A percentile compares a stretch with the other conserved stretches of the same genome.
phyloP scores from a whole-genome alignment of 1,140 invertebrate species.

The Batillaria attramentaria region DNA sequence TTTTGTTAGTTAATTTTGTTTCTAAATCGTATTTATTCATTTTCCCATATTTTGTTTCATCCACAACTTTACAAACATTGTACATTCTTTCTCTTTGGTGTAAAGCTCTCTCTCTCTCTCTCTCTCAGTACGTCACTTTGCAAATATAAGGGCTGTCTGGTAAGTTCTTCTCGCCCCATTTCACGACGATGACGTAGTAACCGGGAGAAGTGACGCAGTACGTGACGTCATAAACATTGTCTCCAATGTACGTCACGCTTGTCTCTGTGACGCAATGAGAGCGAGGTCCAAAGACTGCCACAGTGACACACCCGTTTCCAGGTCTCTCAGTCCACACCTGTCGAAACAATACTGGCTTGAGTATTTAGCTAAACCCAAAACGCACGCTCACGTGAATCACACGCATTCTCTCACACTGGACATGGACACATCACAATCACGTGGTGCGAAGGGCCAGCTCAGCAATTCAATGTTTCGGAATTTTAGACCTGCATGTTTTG shows the following conservation, averaged over 20 bases:
- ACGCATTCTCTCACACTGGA: no score
- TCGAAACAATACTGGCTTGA: conserved; percentile 7
- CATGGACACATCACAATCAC: no score
- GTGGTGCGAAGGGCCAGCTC: no score
- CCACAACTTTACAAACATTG: neutral
- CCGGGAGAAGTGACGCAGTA: conserved; percentile 63
- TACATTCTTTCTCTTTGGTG: neutral
- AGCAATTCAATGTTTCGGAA: no score
- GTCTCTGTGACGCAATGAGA: conserved; percentile 58
- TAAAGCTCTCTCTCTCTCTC: neutral
- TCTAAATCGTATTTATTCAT: neutral
- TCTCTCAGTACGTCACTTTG: conserved; percentile 32
- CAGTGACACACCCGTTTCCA: conserved; percentile 55
- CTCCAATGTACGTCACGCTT: conserved; percentile 59
- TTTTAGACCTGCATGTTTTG: no score
- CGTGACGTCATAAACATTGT: conserved; percentile 64
- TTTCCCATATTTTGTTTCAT: neutral
- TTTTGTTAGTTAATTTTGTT: neutral
- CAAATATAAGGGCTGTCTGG: conserved; percentile 61
- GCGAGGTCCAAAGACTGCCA: conserved; percentile 58
- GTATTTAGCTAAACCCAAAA: no score
- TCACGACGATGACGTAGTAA: conserved; percentile 65
- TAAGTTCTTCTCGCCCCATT: conserved; percentile 63
- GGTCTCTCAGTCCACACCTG: conserved; percentile 55
- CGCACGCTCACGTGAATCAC: no score